Percentiles rank a stretch among this genome's conserved stretches.
Evolutionary conservation across 2,113 vertebrate species (phyloP).

Genomic region (Lycaon pictus): DNA sequence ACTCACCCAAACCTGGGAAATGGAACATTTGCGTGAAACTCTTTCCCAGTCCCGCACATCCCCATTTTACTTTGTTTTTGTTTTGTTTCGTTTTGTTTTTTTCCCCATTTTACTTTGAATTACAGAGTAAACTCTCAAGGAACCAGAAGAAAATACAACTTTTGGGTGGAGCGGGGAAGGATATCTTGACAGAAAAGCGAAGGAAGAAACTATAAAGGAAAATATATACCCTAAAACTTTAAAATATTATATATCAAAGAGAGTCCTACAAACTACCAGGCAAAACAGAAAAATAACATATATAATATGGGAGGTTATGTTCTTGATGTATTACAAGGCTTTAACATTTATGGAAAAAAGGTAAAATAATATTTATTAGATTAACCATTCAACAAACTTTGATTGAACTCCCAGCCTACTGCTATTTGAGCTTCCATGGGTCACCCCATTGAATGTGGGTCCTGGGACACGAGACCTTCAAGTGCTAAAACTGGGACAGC

Average conservation of each 20-base stretch:
- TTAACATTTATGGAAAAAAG: constrained; percentile 22
- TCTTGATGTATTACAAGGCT: background rate
- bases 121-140: constrained; percentile 69
- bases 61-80: constrained; percentile 44
- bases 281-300: constrained; percentile 31
- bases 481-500: background rate
- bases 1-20: constrained; percentile 60
- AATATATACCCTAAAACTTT: constrained; percentile 65
- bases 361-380: constrained; percentile 2
- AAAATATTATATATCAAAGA: constrained; percentile 36
- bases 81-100: too few relatives aligned
- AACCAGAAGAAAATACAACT: constrained; percentile 59
- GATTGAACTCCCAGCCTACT: background rate
- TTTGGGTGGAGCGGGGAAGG: background rate
- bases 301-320: background rate
- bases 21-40: constrained; percentile 47
- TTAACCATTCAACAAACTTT: background rate
- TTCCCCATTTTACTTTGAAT: constrained; percentile 62
- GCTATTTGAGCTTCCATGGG: background rate
- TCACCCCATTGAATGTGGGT: background rate
- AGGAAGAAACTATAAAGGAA: constrained; percentile 67
- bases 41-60: background rate
- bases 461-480: background rate
- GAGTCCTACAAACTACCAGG: constrained; percentile 44
- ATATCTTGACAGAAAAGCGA: constrained; percentile 65